Conservation (phyloP, 2,888 invertebrate genomes). For the Sylvicola cinctus region DNA sequence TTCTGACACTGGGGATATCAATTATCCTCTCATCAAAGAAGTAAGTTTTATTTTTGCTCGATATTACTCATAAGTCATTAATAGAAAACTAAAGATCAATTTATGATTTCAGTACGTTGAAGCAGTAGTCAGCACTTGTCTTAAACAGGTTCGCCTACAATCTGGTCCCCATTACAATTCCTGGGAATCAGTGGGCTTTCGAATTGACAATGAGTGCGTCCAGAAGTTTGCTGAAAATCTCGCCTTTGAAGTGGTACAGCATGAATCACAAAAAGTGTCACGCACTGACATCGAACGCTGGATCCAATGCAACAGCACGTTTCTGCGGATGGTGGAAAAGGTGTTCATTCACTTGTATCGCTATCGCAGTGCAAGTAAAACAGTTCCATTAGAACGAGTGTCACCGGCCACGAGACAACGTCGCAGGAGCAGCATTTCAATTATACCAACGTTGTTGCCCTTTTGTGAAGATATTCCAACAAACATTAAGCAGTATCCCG, state of each 20-base stretch:
- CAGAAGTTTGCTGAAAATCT: slow-evolving; percentile 35
- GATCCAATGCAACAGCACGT: slow-evolving; percentile 28
- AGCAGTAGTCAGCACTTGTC: slow-evolving; percentile 53
- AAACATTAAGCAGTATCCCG: slow-evolving; percentile 45
- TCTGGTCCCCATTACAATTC: slow-evolving; percentile 31
- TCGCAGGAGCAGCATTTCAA: slow-evolving; percentile 9
- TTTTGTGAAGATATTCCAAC: slow-evolving; percentile 6
- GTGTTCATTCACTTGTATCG: slow-evolving; percentile 32
- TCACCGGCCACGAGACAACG: no score
- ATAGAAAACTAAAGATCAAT: slow-evolving; percentile 8
- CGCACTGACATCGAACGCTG: slow-evolving; percentile 17
- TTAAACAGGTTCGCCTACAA: slow-evolving; percentile 40
- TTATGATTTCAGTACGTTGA: slow-evolving; percentile 42
- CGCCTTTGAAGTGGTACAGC: slow-evolving; percentile 21
- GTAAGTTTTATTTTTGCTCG: slow-evolving; percentile 17
- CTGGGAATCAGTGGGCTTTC: slow-evolving; percentile 38
- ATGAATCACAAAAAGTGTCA: slow-evolving; percentile 16
- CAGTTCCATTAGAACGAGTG: slow-evolving; percentile 7
- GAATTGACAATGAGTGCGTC: slow-evolving; percentile 31
- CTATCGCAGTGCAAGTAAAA: slow-evolving; percentile 14
- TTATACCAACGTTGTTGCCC: slow-evolving; percentile 15
- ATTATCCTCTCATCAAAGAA: slow-evolving; percentile 40
- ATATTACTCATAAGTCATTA: neutral
- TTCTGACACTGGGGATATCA: slow-evolving; percentile 30
- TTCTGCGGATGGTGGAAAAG: slow-evolving; percentile 30